Base-by-base conservation (phyloP, 2,797 vertebrate genomes). In the Microcaecilia unicolor region DNA sequence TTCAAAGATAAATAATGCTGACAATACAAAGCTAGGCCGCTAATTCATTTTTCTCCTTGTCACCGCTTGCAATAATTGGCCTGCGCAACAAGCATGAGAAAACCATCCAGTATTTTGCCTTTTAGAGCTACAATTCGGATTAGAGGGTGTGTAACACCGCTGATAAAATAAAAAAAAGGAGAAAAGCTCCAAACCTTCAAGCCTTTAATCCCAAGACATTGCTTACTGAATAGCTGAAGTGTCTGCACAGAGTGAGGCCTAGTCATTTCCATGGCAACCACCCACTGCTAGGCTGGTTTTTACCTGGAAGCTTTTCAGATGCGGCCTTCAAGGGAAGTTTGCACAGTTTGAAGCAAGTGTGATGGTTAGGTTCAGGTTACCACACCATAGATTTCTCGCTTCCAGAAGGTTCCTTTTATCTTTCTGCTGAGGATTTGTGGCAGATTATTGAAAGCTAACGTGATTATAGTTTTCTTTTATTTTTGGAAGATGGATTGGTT, bases 251-350 rank as follows among this genome's bases (percentile, higher is more conserved):
- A 43, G 17, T 16, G 29, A 64, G 48, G 59, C 63, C 52, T 60
- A 45, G 48, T 58, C 49, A 55, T 79, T 63, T 68, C 77, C 67
- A 70, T 73, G 70, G 61, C 46, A 74, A 80, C 66, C 38, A 56
- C 52, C 53, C 56, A 67, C 48, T 41, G 20, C 37, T 32, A 16
- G 51, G 52, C 46, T 57, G 46, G 51, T 60, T 61, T 6, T 67
- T 61, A 78, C 79, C 65, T 60, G 61, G 41, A 69, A 50, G 23
- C 40, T 55, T 64, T 64, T 53, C 36, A 42, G 44, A 56, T 22
- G 15, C 2, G 14, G 19, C 30, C 24, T 55, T 25, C 15, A 6
- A 11, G 28, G n/a, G 2, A 53, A 47, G 43, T 53, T 64, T 57
- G 40, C 29, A 50, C 46, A 52, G 31, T 61, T 42, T 2, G 34